Percentiles rank a stretch among this genome's conserved stretches.
Evolutionary conservation across 2,888 invertebrate genomes (phyloP).

Genomic region (Oscheius sp.): DNA sequence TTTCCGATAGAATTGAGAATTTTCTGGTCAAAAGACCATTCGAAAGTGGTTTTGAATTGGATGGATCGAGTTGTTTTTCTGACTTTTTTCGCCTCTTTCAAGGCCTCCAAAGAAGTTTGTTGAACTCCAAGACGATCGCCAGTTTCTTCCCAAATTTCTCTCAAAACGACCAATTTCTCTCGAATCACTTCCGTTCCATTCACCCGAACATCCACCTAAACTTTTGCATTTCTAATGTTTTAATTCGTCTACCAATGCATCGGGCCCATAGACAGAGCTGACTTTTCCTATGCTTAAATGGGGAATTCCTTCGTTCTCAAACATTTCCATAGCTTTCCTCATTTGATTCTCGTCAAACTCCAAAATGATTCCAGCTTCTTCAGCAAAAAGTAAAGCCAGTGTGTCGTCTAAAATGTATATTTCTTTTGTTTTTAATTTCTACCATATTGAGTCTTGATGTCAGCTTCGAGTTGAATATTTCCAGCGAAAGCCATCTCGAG

Average conservation of each 20-base stretch:
- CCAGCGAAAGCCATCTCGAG: conserved; percentile 97
- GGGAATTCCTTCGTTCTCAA: conserved; percentile 50
- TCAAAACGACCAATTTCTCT: conserved; percentile 78
- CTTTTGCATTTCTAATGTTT: not conserved
- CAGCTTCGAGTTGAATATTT: conserved; percentile 71
- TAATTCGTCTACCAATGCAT: conserved; percentile 49
- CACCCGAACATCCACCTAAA: conserved; percentile 75
- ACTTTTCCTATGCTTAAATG: conserved; percentile 68
- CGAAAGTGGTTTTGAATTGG: conserved; percentile 31
- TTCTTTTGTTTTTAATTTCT: not conserved
- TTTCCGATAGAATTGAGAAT: conserved; percentile 32
- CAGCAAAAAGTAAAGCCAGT: conserved; percentile 69
- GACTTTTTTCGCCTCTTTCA: conserved; percentile 79
- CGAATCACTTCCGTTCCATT: conserved; percentile 77
- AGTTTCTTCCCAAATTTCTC: conserved; percentile 92
- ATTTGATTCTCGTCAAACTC: conserved; percentile 68
- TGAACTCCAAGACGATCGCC: conserved; percentile 86
- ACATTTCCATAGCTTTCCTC: conserved; percentile 39
- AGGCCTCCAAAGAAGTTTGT: conserved; percentile 84
- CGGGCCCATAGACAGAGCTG: conserved; percentile 40
- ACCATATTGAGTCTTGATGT: conserved; percentile 41
- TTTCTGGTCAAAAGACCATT: conserved; percentile 31
- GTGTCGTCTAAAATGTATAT: not conserved
- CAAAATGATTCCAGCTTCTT: conserved; percentile 72
- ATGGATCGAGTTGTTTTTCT: conserved; percentile 15